Conservation (phyloP, 2,797 vertebrate species). For the Silurus aristotelis region DNA sequence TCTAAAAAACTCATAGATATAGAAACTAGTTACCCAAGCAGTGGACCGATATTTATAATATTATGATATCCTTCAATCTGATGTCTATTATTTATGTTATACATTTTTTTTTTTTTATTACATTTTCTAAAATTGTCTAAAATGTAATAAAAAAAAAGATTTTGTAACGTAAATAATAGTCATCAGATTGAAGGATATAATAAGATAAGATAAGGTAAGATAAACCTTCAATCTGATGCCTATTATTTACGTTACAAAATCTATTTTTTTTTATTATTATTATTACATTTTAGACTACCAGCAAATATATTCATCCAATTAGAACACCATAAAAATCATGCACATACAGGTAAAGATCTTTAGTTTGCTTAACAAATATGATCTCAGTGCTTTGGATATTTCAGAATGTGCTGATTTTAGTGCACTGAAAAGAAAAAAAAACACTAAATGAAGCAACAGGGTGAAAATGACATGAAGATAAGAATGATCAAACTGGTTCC, state of each 20-base stretch:
- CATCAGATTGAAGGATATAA: no score
- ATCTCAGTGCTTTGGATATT: background rate
- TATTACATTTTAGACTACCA: background rate
- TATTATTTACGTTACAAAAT: background rate
- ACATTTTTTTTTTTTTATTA: background rate
- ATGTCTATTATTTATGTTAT: background rate
- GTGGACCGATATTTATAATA: background rate
- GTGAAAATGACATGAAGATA: background rate
- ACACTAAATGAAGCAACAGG: background rate
- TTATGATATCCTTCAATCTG: background rate
- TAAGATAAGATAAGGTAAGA: no score
- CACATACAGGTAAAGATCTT: background rate
- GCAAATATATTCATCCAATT: background rate
- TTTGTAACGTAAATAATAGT: no score
- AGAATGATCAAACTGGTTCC: background rate
- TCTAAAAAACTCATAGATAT: background rate
- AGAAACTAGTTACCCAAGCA: background rate
- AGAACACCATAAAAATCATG: background rate
- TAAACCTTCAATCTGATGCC: no score
- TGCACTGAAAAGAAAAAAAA: background rate
- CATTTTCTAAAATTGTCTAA: no score
- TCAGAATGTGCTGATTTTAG: background rate
- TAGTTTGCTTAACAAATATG: background rate
- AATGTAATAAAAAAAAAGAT: no score
- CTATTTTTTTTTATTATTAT: no score